Base-by-base conservation (phyloP, 2,888 invertebrate genomes). In the Argyra leucocephala region DNA sequence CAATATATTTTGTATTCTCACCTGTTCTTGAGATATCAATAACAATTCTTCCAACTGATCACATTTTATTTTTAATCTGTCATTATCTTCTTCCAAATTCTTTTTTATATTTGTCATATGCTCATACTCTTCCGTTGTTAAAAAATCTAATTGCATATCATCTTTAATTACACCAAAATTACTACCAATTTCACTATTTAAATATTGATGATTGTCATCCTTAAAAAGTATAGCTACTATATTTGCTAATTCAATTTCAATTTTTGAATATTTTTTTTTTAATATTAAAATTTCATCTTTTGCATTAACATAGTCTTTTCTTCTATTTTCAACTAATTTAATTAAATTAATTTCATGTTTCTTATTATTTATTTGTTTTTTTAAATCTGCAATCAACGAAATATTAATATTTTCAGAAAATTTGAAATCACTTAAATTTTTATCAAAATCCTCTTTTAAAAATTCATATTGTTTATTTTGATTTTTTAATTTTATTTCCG, bases 81-180 rank as follows among this genome's bases (percentile, higher is more conserved):
- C 66, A 37, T 72, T 72, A 23, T 72, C 69, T 3, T 66, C 65
- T 21, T 65, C 66, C 64, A 74, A 71, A 12, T 69, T 69, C 21
- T 66, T 58, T 0, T 73, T 65, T 58, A 73, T 69, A 23, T 67
- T 66, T 6, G 73, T 70, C 63, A 77, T 71, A 10, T 70, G 63
- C 48, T 76, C 73, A 67, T 73, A 78, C 68, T 80, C 78, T 18
- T 70, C 68, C 0, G 71, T 71, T 0, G 80, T 76, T 48, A 80
- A 69, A 61, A 73, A 77, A 37, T 75, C 74, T 37, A 79, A 61
- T 66, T 76, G 73, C 31, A 77, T 69, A 66, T 77, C 76, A 10
- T 80, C 77, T 31, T 70, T 68, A 58, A 78, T 75, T 4, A 79
- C 72, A 4, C 77, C 77, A 69, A 77, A 77, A 21, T 77, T 75